Evolutionary conservation across 1,140 invertebrate species (phyloP).

Genomic region (Drusus annulatus): DNA sequence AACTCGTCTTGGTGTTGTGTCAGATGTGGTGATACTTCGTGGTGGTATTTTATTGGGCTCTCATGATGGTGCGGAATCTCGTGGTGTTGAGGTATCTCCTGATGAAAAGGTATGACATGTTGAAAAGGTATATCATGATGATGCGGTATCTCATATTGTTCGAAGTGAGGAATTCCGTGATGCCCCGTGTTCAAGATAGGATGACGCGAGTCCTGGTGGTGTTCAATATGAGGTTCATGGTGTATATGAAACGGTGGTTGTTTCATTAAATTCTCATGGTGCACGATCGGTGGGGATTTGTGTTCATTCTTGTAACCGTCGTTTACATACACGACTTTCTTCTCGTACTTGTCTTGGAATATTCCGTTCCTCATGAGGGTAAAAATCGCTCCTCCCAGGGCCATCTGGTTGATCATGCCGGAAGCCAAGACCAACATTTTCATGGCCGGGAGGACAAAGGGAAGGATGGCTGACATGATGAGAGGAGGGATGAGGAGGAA

Average conservation of each 20-base stretch:
- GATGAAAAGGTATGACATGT: no score
- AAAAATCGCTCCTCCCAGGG: constrained; percentile 67
- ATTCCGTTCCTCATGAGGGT: constrained; percentile 69
- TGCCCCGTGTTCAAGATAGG: background rate
- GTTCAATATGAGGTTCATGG: background rate
- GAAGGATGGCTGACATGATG: constrained; percentile 69
- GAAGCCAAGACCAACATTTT: constrained; percentile 67
- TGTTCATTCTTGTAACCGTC: constrained; percentile 66
- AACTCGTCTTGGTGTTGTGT: no score
- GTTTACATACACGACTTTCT: constrained; percentile 69
- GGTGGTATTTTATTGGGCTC: no score
- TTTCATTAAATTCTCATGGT: constrained; percentile 40
- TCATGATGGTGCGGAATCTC: no score
- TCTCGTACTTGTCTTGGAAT: constrained; percentile 66
- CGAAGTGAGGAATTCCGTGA: background rate
- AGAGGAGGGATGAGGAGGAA: constrained; percentile 66
- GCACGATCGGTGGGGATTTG: constrained; percentile 44
- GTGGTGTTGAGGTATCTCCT: no score
- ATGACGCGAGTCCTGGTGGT: background rate
- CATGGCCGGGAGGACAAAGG: constrained; percentile 68
- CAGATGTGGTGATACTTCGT: no score
- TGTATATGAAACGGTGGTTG: background rate
- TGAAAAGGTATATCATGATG: no score
- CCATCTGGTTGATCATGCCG: constrained; percentile 69
- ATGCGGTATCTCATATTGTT: background rate